phyloP scores from a whole-genome alignment of 2,888 invertebrate species.

The Phorcus lineatus region DNA sequence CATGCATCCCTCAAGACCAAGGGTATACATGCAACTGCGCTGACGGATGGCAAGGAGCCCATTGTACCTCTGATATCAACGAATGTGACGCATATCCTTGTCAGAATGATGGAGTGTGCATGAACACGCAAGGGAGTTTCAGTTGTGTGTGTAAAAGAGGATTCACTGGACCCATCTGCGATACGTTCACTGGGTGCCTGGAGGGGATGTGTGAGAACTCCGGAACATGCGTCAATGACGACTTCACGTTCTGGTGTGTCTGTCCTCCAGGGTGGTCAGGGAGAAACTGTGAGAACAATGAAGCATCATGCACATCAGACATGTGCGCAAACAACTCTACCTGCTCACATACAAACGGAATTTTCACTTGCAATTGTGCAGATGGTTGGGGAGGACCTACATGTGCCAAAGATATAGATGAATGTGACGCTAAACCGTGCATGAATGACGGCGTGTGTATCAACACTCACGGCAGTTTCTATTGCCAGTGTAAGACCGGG shows the following conservation, averaged over 20 bases:
- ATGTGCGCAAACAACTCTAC: background rate
- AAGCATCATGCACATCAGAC: background rate
- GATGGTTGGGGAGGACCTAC: background rate
- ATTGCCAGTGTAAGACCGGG: conserved; percentile 34
- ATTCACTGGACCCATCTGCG: background rate
- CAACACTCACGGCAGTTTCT: conserved; percentile 35
- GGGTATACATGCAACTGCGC: background rate
- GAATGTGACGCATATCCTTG: background rate
- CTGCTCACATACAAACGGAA: conserved; percentile 29
- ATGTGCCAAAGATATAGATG: conserved; percentile 17
- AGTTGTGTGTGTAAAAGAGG: conserved; percentile 26
- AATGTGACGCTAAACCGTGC: conserved; percentile 5
- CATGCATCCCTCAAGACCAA: background rate
- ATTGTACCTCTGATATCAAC: background rate
- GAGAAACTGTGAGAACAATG: conserved; percentile 30
- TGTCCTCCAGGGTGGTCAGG: conserved; percentile 36
- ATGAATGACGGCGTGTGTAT: conserved; percentile 30
- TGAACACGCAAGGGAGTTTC: background rate
- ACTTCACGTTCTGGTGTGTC: conserved; percentile 35
- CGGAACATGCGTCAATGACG: conserved; percentile 37
- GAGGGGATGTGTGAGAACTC: conserved; percentile 34
- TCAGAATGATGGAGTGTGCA: conserved; percentile 28
- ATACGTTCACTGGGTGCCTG: conserved; percentile 33
- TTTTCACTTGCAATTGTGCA: conserved; percentile 5
- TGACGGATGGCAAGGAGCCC: background rate